Percentiles rank a stretch among this genome's conserved stretches.
These are phyloP conservation scores for Chrysodeixis includens DNA, from an alignment of 2,888 invertebrate genomes.

Conservation along the genomic window DNA sequence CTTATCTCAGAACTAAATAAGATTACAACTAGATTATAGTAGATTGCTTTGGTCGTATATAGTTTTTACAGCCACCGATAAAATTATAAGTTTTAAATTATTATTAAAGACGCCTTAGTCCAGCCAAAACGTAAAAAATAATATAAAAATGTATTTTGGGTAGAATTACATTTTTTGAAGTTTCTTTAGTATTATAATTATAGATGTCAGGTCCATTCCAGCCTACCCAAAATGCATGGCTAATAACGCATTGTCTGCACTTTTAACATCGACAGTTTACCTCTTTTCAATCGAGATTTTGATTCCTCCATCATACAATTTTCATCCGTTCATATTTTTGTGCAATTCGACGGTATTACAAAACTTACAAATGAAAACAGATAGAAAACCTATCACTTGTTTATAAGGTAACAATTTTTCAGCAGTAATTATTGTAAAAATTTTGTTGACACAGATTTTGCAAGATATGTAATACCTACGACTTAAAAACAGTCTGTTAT, in stretches of 20 bases:
- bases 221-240: constrained; percentile 16
- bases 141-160: constrained; percentile 25
- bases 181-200: too few relatives aligned
- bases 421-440: too few relatives aligned
- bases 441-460: too few relatives aligned
- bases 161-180: constrained; percentile 1
- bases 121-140: constrained; percentile 41
- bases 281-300: not conserved
- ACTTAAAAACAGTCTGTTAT: too few relatives aligned
- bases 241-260: constrained; percentile 13
- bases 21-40: constrained; percentile 72
- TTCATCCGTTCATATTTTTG: too few relatives aligned
- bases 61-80: constrained; percentile 66
- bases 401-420: too few relatives aligned
- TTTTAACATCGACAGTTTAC: constrained; percentile 29
- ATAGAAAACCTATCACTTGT: too few relatives aligned
- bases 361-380: too few relatives aligned
- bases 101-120: constrained; percentile 33
- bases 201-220: not conserved
- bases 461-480: too few relatives aligned
- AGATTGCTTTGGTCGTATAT: constrained; percentile 81
- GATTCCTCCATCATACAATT: not conserved
- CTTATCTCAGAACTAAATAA: constrained; percentile 60
- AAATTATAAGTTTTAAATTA: constrained; percentile 46
- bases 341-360: too few relatives aligned